These are phyloP conservation scores for Thera obeliscata DNA, from an alignment of 2,888 invertebrate species.

Conservation along the genomic window DNA sequence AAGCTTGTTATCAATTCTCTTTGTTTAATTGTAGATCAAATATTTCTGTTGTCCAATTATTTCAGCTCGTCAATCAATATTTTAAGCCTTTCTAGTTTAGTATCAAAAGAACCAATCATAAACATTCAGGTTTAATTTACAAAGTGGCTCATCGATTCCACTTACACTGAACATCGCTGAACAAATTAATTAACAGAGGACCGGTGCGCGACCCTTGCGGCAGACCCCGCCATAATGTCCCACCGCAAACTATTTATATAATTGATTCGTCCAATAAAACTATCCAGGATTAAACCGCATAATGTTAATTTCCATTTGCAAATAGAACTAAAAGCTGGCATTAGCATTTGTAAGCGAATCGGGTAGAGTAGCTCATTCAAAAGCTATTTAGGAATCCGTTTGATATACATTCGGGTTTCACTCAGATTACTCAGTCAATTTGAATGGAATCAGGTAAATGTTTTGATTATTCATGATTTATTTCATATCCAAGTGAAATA, in stretches of 20 bases:
- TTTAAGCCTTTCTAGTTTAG: neutral
- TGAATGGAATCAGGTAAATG: slow-evolving; percentile 34
- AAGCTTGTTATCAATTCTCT: neutral
- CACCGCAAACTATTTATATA: slow-evolving; percentile 38
- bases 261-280: slow-evolving; percentile 50
- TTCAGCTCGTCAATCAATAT: neutral
- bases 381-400: slow-evolving; percentile 66
- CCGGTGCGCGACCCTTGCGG: slow-evolving; percentile 42
- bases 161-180: slow-evolving; percentile 27
- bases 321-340: slow-evolving; percentile 73
- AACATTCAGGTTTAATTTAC: slow-evolving; percentile 22
- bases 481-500: neutral
- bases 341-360: slow-evolving; percentile 69
- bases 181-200: slow-evolving; percentile 40
- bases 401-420: slow-evolving; percentile 61
- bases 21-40: neutral
- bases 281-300: slow-evolving; percentile 56
- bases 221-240: slow-evolving; percentile 36
- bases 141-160: slow-evolving; percentile 24
- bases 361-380: slow-evolving; percentile 58
- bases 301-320: slow-evolving; percentile 72
- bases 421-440: slow-evolving; percentile 50
- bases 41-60: neutral
- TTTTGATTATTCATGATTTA: slow-evolving; percentile 15
- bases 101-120: neutral